Base-by-base conservation (phyloP, 2,113 vertebrate species). In the Coracopsis vasa region DNA sequence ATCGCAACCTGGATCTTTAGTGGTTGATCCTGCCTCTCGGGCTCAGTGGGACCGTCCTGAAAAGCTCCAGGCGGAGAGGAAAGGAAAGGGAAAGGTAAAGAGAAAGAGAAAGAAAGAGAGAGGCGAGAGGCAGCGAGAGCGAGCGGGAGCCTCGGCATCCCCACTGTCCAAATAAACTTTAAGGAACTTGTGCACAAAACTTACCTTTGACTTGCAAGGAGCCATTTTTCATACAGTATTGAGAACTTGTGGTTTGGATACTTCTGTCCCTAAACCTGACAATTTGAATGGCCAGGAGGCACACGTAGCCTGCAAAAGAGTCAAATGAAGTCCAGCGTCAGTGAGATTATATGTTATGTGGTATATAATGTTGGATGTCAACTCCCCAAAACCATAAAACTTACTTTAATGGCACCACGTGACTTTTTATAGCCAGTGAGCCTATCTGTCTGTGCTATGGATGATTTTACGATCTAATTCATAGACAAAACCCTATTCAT, bases 381-480 rank as follows among this genome's bases (percentile, higher is more conserved):
- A 99, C 99, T 99, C 99, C 99, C 99, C 99, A 99, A 99, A 99
- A 99, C 99, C 99, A 99, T 99, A 99, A 99, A 99, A 99, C 99
- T 99, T 99, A 99, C 99, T 99, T 99, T 99, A 99, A 99, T 99
- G 99, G 99, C 97, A 99, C 98, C 99, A 99, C 99, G 99, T 99
- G 99, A 99, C 99, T 98, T 98, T 99, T 99, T 99, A 99, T 99
- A 99, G 99, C 99, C 99, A 99, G 99, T 99, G 98, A 99, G 99
- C 99, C 99, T 99, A 99, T 99, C 99, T 99, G 99, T 99, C 98
- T 99, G 98, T 98, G 98, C 99, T 99, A 99, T 98, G 99, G 99
- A 99, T 99, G 99, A 99, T 99, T 99, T 99, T 99, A 99, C 99
- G 99, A 99, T 99, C 99, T 99, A 99, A 99, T 99, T 99, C 99